Base-by-base conservation (phyloP, 2,888 invertebrate species). In the Synanthedon myopaeformis region DNA sequence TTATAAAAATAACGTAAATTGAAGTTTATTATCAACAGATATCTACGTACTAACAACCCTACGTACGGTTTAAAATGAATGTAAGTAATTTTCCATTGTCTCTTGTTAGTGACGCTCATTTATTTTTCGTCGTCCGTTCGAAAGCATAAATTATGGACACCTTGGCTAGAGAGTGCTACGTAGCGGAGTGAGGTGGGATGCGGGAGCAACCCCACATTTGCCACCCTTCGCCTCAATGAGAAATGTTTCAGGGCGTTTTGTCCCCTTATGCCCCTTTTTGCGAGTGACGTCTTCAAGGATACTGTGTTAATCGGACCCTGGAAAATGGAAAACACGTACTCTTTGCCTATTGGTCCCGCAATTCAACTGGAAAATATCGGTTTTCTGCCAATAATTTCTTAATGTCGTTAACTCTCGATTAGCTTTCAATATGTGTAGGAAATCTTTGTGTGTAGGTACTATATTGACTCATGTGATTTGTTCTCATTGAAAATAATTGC, bases 91-190 rank as follows among this genome's bases (percentile, higher is more conserved):
- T 77, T 70, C 72, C 71, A 75, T 78, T 79, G 76, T 68, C 70
- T 77, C 70, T 70, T 67, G 69, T 73, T 71, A 74, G 69, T 63
- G 63, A 64, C 67, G 66, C 75, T 79, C 82, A 80, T 84, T 81
- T 85, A 85, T 85, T 83, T 82, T 82, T 81, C 75, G 79, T 72
- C 75, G 82, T 84, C 82, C 75, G 72, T 74, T 78, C 76, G 72
- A 77, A 71, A 73, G 77, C 76, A 83, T 86, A 84, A 85, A 86
- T 85, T 83, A 86, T 84, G 84, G 82, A 85, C 82, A 82, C 76
- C 74, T 74, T 66, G 74, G 74, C 70, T 64, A 67, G 75, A 75
- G 75, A 67, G 70, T 70, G 75, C 66, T 74, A 69, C 74, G 78
- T 68, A 68, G 71, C 63, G 70, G 74, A 73, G 66, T 54, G 70